Evolutionary conservation across 2,113 vertebrate genomes (phyloP), one percentile per base, ranked within the genome.

Genomic region (Merops nubicus): DNA sequence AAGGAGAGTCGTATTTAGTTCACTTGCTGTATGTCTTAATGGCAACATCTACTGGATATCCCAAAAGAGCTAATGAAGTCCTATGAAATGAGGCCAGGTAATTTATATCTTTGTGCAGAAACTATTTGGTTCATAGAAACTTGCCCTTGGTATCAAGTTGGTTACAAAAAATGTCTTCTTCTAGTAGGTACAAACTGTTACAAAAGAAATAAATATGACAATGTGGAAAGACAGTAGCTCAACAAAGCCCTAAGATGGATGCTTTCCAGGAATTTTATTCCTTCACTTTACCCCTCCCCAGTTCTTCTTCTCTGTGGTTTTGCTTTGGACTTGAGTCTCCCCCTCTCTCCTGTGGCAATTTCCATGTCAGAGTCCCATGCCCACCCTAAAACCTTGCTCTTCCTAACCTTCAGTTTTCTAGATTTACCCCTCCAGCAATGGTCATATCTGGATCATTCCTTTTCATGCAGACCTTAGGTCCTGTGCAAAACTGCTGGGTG

Each of bases 61-160:
- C 74, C 88, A n/a, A 88, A 93, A 92, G 86, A 95, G 75, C 62
- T 86, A 90, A 57, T 16, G 7, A 38, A 82, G 60, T 75, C 64
- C 76, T 38, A 70, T 56, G 54, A 89, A 97, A 92, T 53, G 76
- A 93, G 72, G 76, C 59, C 51, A 90, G 89, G 87, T 95, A 96
- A 96, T 84, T 94, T 67, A 93, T 76, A 82, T 67, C 94, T 97
- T 88, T 94, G 89, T 82, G 76, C 64, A 94, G 79, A 95, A 89
- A 94, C 34, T 50, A 93, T 96, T 94, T 95, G 87, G 56, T 93
- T 89, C 23, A 13, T 82, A 89, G 90, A 96, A 97, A 87, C 67
- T 85, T 94, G 43, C 86, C 91, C 72, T 89, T 94, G 83, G 72
- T 76, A 85, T 88, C 50, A 45, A 45, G 60, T 2, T 68, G 63